Evolutionary conservation across 2,888 invertebrate species (phyloP).

Genomic region (Troglohyphantes excavatus): DNA sequence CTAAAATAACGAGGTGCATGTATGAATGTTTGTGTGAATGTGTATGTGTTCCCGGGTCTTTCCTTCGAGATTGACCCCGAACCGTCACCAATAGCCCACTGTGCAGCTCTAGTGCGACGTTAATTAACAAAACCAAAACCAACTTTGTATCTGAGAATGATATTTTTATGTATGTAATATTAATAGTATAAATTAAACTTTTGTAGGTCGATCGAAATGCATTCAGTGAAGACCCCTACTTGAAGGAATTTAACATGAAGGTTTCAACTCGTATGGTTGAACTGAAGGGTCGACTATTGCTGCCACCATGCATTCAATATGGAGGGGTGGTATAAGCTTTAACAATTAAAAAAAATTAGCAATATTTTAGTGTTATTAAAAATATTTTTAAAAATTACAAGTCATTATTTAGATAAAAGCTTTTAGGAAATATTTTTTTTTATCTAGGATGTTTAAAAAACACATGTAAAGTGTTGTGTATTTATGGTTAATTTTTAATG

Average conservation of each 20-base stretch:
- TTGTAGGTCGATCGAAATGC: slow-evolving; percentile 92
- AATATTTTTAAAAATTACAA: no score
- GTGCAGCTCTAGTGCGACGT: no score
- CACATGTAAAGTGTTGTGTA: background rate
- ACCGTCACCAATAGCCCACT: no score
- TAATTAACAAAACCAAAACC: no score
- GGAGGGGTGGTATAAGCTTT: slow-evolving; percentile 97
- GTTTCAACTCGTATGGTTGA: slow-evolving; percentile 99
- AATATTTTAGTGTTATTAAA: no score
- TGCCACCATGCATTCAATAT: slow-evolving; percentile 99
- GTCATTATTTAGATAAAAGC: background rate
- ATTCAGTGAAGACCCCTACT: slow-evolving; percentile 99
- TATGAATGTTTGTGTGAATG: no score
- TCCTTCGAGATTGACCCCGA: no score
- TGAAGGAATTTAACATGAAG: slow-evolving; percentile 98
- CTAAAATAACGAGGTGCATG: no score
- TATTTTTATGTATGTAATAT: no score
- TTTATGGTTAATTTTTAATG: slow-evolving; percentile 59
- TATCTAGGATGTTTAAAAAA: background rate
- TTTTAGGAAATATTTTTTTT: background rate
- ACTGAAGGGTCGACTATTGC: slow-evolving; percentile 98
- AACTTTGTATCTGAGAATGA: no score
- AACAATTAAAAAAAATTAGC: no score
- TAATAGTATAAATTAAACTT: background rate
- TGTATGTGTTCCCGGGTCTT: no score